These are phyloP conservation scores for Leptogaster cylindrica DNA, from an alignment of 2,888 invertebrate species.

Conservation along the genomic window DNA sequence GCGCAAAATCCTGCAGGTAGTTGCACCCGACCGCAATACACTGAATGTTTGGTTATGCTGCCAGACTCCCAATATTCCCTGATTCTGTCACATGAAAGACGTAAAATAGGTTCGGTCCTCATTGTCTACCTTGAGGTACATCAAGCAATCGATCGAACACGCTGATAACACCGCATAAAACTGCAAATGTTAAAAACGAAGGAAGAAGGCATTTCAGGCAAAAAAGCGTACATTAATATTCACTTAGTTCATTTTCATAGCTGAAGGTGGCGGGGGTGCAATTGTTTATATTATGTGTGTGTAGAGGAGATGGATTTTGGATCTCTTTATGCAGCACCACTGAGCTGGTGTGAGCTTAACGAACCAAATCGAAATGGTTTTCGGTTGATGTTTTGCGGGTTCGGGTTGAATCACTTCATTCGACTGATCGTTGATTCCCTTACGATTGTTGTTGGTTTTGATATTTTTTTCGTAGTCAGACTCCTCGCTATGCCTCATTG, in stretches of 20 bases:
- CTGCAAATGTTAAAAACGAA: slow-evolving; percentile 23
- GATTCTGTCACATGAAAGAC: slow-evolving; percentile 32
- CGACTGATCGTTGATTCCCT: slow-evolving; percentile 24
- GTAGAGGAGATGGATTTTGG: slow-evolving; percentile 12
- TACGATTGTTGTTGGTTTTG: not conserved
- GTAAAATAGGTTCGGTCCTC: slow-evolving; percentile 38
- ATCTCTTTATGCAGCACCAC: slow-evolving; percentile 11
- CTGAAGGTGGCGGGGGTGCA: slow-evolving; percentile 10
- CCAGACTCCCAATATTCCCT: slow-evolving; percentile 24
- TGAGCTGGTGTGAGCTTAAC: slow-evolving; percentile 40
- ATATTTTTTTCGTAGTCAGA: slow-evolving; percentile 7
- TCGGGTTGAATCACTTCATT: slow-evolving; percentile 42
- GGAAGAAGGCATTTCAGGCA: slow-evolving; percentile 10
- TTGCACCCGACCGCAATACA: too few species aligned
- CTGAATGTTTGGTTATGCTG: too few species aligned
- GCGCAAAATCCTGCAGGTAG: slow-evolving; percentile 19
- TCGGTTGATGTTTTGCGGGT: slow-evolving; percentile 41
- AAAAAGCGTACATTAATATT: slow-evolving; percentile 36
- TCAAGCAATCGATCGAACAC: slow-evolving; percentile 4
- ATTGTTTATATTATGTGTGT: slow-evolving; percentile 26
- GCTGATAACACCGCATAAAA: slow-evolving; percentile 20
- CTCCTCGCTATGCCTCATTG: slow-evolving; percentile 30
- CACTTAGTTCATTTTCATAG: slow-evolving; percentile 28
- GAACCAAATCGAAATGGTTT: slow-evolving; percentile 42
- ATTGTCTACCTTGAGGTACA: slow-evolving; percentile 39